phyloP scores from a whole-genome alignment of 2,113 vertebrate genomes.

The Gambusia affinis region DNA sequence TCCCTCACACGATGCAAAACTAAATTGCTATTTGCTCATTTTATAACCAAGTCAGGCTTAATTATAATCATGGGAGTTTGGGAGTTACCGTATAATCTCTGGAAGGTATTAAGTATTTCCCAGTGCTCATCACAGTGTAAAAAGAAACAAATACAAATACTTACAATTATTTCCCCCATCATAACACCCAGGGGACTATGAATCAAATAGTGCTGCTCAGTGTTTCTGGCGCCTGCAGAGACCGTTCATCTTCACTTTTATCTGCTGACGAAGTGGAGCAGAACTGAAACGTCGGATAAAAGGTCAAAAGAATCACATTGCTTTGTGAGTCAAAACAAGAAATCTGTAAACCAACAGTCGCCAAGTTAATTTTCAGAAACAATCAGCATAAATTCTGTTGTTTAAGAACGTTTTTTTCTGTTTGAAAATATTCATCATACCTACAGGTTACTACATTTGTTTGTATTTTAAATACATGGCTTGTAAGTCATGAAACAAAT shows the following conservation, averaged over 20 bases:
- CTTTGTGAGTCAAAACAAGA: slow-evolving; percentile 25
- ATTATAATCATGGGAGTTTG: slow-evolving; percentile 82
- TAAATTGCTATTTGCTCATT: slow-evolving; percentile 79
- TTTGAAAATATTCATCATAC: neutral
- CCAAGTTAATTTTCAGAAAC: neutral
- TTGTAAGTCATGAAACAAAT: neutral
- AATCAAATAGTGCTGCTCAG: slow-evolving; percentile 74
- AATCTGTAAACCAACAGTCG: neutral
- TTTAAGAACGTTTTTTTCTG: neutral
- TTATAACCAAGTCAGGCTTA: slow-evolving; percentile 80
- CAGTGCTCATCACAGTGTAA: slow-evolving; percentile 69
- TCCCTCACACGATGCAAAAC: slow-evolving; percentile 78
- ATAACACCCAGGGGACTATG: slow-evolving; percentile 70
- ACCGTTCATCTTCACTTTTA: slow-evolving; percentile 69
- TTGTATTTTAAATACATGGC: neutral
- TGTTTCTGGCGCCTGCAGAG: slow-evolving; percentile 68
- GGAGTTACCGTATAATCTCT: slow-evolving; percentile 81
- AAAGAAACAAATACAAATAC: slow-evolving; percentile 78
- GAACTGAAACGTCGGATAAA: slow-evolving; percentile 42
- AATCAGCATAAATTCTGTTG: slow-evolving; percentile 11
- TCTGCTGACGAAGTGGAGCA: slow-evolving; percentile 61
- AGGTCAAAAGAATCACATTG: slow-evolving; percentile 64
- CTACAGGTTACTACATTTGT: neutral
- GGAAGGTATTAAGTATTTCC: slow-evolving; percentile 80
- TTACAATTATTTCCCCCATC: slow-evolving; percentile 75